Conservation (phyloP, 2,888 invertebrate species). For the Boloria euphrosyne region DNA sequence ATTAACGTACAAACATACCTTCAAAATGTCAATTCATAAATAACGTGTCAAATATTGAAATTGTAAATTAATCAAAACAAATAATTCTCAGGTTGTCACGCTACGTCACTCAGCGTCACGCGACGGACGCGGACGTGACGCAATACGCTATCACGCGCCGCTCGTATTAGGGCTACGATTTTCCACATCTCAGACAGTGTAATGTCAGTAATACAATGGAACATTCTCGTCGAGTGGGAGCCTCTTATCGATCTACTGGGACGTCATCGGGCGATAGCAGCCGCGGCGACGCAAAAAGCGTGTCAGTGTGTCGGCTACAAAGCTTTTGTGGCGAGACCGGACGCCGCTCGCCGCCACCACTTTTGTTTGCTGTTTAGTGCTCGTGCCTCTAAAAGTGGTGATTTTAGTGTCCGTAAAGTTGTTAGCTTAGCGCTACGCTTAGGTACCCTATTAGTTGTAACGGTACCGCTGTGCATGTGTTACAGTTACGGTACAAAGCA, state of each 20-base stretch:
- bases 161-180: constrained; percentile 71
- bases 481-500: constrained; percentile 25
- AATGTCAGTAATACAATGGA: constrained; percentile 78
- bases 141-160: constrained; percentile 50
- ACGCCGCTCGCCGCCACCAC: constrained; percentile 72
- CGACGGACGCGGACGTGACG: constrained; percentile 41
- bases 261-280: constrained; percentile 80
- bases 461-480: constrained; percentile 30
- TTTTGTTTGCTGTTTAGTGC: constrained; percentile 79
- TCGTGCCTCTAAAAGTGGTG: constrained; percentile 70
- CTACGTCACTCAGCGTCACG: constrained; percentile 37
- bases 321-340: constrained; percentile 77
- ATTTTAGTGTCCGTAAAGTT: constrained; percentile 65
- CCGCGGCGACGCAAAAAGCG: constrained; percentile 76
- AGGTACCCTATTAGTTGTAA: constrained; percentile 42
- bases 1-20: constrained; percentile 30
- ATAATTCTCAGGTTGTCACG: constrained; percentile 40
- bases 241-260: constrained; percentile 80
- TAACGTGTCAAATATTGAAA: constrained; percentile 41
- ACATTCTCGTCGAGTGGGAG: constrained; percentile 76
- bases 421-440: constrained; percentile 54
- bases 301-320: constrained; percentile 77
- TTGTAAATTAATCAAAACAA: constrained; percentile 40
- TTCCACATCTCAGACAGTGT: constrained; percentile 77
- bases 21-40: constrained; percentile 36